These are phyloP conservation scores for Diploptera punctata DNA, from an alignment of 2,888 invertebrate species.

Conservation along the genomic window DNA sequence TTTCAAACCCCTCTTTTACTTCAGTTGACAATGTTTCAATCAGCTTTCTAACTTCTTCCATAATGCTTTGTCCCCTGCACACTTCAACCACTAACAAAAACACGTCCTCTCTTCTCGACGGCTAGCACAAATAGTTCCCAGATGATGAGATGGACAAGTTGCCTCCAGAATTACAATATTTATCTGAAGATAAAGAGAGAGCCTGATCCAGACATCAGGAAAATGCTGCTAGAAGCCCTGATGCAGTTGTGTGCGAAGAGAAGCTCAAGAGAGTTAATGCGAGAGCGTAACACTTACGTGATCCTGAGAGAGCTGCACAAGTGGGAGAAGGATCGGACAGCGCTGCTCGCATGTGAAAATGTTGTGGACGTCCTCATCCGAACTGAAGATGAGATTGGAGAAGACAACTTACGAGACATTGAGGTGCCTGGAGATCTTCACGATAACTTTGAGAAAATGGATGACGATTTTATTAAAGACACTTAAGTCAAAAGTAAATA, in stretches of 20 bases:
- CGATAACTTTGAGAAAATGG: too few species aligned
- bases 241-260: constrained; percentile 79
- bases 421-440: too few species aligned
- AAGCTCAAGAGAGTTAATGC: constrained; percentile 72
- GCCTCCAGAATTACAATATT: constrained; percentile 83
- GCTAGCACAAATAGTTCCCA: constrained; percentile 82
- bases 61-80: too few species aligned
- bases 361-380: constrained; percentile 87
- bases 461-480: too few species aligned
- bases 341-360: constrained; percentile 78
- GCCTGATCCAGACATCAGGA: constrained; percentile 73
- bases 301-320: constrained; percentile 91
- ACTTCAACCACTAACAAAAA: too few species aligned
- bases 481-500: too few species aligned
- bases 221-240: constrained; percentile 79
- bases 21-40: too few species aligned
- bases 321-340: constrained; percentile 79
- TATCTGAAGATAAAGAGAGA: constrained; percentile 78
- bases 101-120: too few species aligned
- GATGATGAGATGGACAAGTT: constrained; percentile 89
- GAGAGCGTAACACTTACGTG: constrained; percentile 84
- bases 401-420: too few species aligned
- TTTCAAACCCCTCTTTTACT: too few species aligned
- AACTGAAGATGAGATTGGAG: too few species aligned
- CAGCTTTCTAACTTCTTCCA: too few species aligned